Evolutionary conservation across 2,888 invertebrate genomes (phyloP).

Genomic region (Pristionchus entomophagus): DNA sequence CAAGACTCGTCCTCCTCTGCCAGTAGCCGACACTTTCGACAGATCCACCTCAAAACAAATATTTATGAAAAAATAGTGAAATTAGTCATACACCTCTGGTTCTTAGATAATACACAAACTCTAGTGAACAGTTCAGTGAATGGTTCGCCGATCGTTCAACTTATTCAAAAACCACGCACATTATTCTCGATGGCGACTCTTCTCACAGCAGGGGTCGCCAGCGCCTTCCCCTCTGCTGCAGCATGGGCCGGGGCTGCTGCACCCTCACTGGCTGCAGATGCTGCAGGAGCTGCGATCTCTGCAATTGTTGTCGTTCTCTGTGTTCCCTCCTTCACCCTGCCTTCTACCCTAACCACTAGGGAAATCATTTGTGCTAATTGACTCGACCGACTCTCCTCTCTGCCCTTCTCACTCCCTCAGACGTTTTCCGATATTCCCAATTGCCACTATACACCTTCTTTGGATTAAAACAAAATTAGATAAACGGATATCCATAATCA

Average conservation of each 20-base stretch:
- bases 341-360: not conserved
- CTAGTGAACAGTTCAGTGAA: too few species aligned
- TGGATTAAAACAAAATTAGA: too few species aligned
- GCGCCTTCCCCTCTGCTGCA: constrained; percentile 77
- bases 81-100: not conserved
- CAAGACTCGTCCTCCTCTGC: constrained; percentile 90
- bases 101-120: too few species aligned
- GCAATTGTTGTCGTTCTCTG: not conserved
- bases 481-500: too few species aligned
- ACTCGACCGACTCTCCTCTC: not conserved
- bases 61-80: not conserved
- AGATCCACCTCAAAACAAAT: constrained; percentile 82
- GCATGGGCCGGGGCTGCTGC: not conserved
- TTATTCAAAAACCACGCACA: constrained; percentile 78
- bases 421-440: not conserved
- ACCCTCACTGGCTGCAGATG: constrained; percentile 50
- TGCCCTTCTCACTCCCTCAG: not conserved
- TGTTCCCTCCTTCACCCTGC: not conserved
- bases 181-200: constrained; percentile 91
- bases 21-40: constrained; percentile 84
- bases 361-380: constrained; percentile 35
- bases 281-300: constrained; percentile 11
- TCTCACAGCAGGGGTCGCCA: constrained; percentile 95
- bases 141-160: too few species aligned
- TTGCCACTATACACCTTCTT: not conserved